These are phyloP conservation scores for Agapornis canus DNA, from an alignment of 2,797 vertebrate species.

Conservation along the genomic window DNA sequence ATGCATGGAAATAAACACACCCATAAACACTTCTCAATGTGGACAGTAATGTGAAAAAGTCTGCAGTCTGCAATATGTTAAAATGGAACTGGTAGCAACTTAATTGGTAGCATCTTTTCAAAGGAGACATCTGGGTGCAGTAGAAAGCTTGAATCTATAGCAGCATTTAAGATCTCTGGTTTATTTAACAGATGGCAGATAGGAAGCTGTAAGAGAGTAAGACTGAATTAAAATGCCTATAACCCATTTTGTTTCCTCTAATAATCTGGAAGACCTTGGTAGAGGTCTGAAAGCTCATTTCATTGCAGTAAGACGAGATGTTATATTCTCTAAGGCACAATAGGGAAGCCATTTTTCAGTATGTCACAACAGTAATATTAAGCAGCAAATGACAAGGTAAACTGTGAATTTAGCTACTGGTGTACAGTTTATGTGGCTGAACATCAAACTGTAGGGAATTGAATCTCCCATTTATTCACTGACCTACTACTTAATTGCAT, in stretches of 20 bases:
- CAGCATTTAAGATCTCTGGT: background rate
- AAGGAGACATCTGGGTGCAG: constrained; percentile 2
- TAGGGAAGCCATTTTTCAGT: background rate
- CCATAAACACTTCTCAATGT: accelerated
- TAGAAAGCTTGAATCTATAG: constrained; percentile 18
- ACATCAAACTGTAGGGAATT: background rate
- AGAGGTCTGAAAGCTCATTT: constrained; percentile 37
- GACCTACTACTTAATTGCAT: background rate
- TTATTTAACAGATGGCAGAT: constrained; percentile 49
- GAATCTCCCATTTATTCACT: background rate
- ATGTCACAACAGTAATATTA: background rate
- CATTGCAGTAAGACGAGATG: background rate
- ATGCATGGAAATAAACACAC: background rate
- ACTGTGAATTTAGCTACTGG: background rate
- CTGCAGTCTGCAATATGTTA: background rate
- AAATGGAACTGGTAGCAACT: background rate
- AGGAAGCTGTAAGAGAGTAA: constrained; percentile 16
- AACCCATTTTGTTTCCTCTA: constrained; percentile 9
- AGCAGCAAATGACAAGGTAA: background rate
- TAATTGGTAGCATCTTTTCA: background rate
- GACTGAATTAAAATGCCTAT: constrained; percentile 11
- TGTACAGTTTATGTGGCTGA: background rate
- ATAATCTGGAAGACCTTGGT: constrained; percentile 43
- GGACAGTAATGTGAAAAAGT: background rate
- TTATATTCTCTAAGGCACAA: background rate